These are phyloP conservation scores for Dolichoris vasculosae DNA, from an alignment of 1,140 invertebrate genomes.

Conservation along the genomic window DNA sequence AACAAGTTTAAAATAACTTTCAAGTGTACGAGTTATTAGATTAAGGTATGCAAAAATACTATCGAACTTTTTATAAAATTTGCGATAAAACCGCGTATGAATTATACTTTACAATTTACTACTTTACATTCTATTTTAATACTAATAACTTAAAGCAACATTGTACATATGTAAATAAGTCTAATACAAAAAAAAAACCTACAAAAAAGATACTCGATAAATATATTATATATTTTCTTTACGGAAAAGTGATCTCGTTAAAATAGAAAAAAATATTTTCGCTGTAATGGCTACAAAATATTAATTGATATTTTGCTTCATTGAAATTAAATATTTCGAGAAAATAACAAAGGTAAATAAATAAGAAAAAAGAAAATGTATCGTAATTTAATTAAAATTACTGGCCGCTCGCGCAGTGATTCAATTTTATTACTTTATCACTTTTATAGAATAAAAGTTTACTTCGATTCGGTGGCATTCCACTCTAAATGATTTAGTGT, in stretches of 20 bases:
- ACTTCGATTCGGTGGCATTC: background rate
- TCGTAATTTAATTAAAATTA: no score
- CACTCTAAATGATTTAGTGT: background rate
- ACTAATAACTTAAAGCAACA: background rate
- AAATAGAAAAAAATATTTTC: background rate
- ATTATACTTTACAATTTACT: background rate
- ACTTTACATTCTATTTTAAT: background rate
- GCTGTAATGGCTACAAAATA: background rate
- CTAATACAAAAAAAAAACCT: background rate
- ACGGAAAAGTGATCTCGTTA: no score
- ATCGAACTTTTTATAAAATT: background rate
- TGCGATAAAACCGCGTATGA: background rate
- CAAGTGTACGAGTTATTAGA: background rate
- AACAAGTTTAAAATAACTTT: background rate
- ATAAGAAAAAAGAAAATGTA: no score
- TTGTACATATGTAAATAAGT: background rate
- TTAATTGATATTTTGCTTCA: background rate
- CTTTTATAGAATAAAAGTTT: slow-evolving; percentile 14
- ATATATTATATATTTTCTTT: no score
- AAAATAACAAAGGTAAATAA: no score
- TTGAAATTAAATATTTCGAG: background rate
- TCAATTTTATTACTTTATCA: slow-evolving; percentile 1
- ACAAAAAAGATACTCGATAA: no score
- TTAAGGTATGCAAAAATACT: background rate
- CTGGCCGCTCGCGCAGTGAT: background rate